Base-by-base conservation (phyloP, 2,888 invertebrate species). In the Tyria jacobaeae region DNA sequence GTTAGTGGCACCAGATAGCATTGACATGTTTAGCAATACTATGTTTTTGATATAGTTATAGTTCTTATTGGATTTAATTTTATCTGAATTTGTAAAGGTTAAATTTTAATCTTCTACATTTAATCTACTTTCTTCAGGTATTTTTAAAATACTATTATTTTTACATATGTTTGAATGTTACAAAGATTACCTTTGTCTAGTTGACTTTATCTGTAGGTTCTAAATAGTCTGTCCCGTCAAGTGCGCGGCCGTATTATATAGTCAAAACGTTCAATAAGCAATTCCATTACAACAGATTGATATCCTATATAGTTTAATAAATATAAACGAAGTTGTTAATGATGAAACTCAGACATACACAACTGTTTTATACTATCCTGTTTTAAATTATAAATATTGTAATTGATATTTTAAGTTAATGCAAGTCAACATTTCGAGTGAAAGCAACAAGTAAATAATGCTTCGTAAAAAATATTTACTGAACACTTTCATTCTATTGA, bases 401-500 rank as follows among this genome's bases (percentile, higher is more conserved):
- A 21, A 44, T 1, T 12, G 12, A 44, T 44, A 31, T n/a, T 41
- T 34, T 21, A 55, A 21, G 27, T 31, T 14, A 55, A 44, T 35
- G 14, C 35, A 64, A 60, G 50, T 63, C 54, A 63, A 37, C 25
- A 58, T 44, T 37, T 7, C 21, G 44, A 25, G n/a, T 49, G 15
- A 57, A 49, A 52, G 37, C 57, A 62, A 53, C 53, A 57, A 53
- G 57, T 62, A 62, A 53, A 62, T 48, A 69, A 44, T 34, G 55
- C 17, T 31, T 61, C 68, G 70, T 65, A 15, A 50, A n/a, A 50
- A 39, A 44, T 62, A 35, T 62, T 58, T 35, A 49, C 41, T 44
- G 60, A 73, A 21, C 44, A 65, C 55, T 64, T 70, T 51, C 55
- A 64, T 68, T 62, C 57, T 68, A 76, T 73, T 67, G 57, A 74